phyloP scores from a whole-genome alignment of 2,888 invertebrate genomes.

The Apamea anceps region DNA sequence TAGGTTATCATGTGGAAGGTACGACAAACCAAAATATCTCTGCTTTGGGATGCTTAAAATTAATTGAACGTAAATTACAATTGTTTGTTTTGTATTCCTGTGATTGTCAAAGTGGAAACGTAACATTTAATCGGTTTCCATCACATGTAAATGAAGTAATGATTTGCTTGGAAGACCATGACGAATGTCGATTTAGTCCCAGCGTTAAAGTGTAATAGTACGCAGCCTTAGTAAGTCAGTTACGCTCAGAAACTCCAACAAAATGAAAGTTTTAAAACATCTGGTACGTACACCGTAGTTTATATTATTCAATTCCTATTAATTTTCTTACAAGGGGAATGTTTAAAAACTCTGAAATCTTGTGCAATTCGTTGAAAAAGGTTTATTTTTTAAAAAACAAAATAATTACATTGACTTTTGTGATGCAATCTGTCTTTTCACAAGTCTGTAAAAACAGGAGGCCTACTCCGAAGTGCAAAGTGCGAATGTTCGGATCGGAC shows the following conservation, averaged over 20 bases:
- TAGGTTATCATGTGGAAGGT: neutral
- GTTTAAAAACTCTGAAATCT: too few species aligned
- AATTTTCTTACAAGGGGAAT: neutral
- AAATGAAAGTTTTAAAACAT: constrained; percentile 22
- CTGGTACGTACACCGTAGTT: constrained; percentile 36
- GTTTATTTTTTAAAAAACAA: neutral
- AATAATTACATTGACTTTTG: neutral
- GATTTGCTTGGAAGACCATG: constrained; percentile 43
- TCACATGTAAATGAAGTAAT: constrained; percentile 49
- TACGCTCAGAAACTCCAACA: constrained; percentile 15
- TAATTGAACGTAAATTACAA: constrained; percentile 25
- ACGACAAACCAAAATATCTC: neutral
- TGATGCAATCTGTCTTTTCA: neutral
- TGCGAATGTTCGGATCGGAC: too few species aligned
- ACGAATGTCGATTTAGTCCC: constrained; percentile 44
- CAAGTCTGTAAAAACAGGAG: neutral
- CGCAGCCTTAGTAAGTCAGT: constrained; percentile 16
- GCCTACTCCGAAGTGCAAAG: too few species aligned
- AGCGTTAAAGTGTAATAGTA: constrained; percentile 23
- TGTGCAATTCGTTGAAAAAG: too few species aligned
- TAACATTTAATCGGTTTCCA: constrained; percentile 44
- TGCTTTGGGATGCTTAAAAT: neutral
- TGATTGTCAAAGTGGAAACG: constrained; percentile 32
- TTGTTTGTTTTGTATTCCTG: constrained; percentile 21
- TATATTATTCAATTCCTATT: neutral